phyloP scores from a whole-genome alignment of 2,113 vertebrate species.

The Willisornis vidua region DNA sequence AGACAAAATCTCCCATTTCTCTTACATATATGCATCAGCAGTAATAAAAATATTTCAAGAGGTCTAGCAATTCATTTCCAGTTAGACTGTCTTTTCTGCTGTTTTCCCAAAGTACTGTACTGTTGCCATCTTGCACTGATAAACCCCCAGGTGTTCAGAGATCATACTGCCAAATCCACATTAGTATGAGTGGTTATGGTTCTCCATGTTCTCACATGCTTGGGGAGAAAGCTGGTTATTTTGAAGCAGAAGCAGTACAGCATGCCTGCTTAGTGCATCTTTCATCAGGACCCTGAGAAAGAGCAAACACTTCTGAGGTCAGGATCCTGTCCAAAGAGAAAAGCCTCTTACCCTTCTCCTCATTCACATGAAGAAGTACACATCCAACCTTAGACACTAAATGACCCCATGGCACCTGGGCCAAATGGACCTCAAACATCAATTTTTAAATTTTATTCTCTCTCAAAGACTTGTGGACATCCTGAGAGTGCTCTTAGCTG shows the following conservation, averaged over 20 bases:
- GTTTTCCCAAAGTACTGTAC: not conserved
- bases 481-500: not conserved
- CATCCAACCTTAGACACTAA: not conserved
- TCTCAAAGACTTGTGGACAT: not conserved
- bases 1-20: not conserved
- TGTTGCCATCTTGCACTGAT: not conserved
- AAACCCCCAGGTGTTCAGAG: not conserved
- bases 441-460: not conserved
- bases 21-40: not conserved
- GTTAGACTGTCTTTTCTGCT: not conserved
- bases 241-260: not conserved
- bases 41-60: slow-evolving; percentile 3
- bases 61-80: not conserved
- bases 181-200: not conserved
- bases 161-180: not conserved
- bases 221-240: not conserved
- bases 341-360: not conserved
- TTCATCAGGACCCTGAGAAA: not conserved
- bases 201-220: not conserved
- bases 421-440: not conserved
- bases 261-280: not conserved
- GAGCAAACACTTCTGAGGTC: not conserved
- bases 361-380: rapidly evolving
- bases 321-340: not conserved
- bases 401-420: rapidly evolving